Percentiles rank a stretch among this genome's conserved stretches.
phyloP scores from a whole-genome alignment of 2,888 invertebrate genomes.

The Camptogramma bilineatum region DNA sequence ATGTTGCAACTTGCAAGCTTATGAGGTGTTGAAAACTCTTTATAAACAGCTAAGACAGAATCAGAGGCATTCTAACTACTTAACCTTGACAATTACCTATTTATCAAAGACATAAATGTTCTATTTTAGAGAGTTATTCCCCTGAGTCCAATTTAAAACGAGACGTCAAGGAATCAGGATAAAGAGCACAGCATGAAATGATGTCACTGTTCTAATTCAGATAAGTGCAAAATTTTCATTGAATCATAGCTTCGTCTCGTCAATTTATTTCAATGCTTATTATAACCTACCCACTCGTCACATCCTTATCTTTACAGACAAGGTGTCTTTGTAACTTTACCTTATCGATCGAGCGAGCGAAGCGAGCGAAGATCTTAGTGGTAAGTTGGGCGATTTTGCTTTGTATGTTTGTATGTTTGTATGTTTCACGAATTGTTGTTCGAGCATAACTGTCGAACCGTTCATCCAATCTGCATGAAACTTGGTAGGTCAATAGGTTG shows the following conservation, averaged over 20 bases:
- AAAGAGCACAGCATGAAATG: slow-evolving; percentile 29
- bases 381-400: too few species aligned
- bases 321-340: not conserved
- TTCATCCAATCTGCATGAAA: too few species aligned
- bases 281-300: slow-evolving; percentile 38
- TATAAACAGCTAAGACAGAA: too few species aligned
- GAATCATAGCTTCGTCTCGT: slow-evolving; percentile 39
- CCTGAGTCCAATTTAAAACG: slow-evolving; percentile 11
- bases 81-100: not conserved
- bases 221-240: slow-evolving; percentile 41
- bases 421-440: too few species aligned
- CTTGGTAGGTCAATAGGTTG: too few species aligned
- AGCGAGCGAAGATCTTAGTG: too few species aligned
- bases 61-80: not conserved
- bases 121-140: slow-evolving; percentile 7
- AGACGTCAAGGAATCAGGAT: slow-evolving; percentile 27
- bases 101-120: slow-evolving; percentile 5
- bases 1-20: too few species aligned
- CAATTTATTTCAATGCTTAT: slow-evolving; percentile 42
- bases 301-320: slow-evolving; percentile 24
- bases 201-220: slow-evolving; percentile 39
- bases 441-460: too few species aligned
- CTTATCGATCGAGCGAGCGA: too few species aligned
- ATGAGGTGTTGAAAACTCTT: too few species aligned
- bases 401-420: too few species aligned